Percentiles rank a stretch among this genome's conserved stretches.
Evolutionary conservation across 2,113 vertebrate genomes (phyloP).

Genomic region (Corydoras maculifer): DNA sequence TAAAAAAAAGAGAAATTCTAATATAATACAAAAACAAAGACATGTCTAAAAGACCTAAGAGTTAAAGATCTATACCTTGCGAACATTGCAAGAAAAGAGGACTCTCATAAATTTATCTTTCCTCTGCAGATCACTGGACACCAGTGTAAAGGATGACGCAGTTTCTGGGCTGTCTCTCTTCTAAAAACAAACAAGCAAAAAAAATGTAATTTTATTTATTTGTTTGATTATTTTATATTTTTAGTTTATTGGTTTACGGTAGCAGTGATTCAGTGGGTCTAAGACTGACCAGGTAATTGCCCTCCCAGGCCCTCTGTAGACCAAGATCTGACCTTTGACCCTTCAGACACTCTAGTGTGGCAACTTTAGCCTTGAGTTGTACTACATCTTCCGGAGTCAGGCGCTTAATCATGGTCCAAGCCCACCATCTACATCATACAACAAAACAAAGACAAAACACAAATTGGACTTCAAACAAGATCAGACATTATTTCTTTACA

Average conservation of each 20-base stretch:
- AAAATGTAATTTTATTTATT: neutral
- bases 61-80: conserved; percentile 74
- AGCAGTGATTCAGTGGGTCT: neutral
- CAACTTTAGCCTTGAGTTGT: conserved; percentile 88
- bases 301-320: conserved; percentile 86
- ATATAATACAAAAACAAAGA: neutral
- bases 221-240: neutral
- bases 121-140: conserved; percentile 86
- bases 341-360: conserved; percentile 84
- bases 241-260: neutral
- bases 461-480: neutral
- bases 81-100: conserved; percentile 91
- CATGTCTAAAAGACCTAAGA: neutral
- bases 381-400: conserved; percentile 78
- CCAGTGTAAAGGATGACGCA: conserved; percentile 73
- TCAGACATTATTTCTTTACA: too few species aligned
- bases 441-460: conserved; percentile 7
- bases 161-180: conserved; percentile 76
- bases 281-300: conserved; percentile 81
- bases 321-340: conserved; percentile 85
- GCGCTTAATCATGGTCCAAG: conserved; percentile 79
- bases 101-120: conserved; percentile 96
- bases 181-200: conserved; percentile 52
- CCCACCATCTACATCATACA: conserved; percentile 80
- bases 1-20: neutral